Evolutionary conservation across 1,140 invertebrate genomes (phyloP), one percentile per base, ranked within the genome.

Genomic region (Acyrthosiphon pisum): DNA sequence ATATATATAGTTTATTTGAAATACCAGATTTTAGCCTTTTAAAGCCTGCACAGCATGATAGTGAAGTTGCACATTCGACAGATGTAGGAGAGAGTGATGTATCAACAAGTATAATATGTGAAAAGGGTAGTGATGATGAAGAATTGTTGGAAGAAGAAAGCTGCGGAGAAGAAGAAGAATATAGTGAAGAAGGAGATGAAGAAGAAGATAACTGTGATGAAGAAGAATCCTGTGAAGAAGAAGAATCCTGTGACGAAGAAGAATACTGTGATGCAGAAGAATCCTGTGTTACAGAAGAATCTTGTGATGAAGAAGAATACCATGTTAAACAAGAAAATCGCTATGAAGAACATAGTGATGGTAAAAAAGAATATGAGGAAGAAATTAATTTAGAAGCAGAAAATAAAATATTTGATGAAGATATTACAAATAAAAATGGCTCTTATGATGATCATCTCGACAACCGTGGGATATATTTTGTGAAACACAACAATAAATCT

Each of bases 1-100:
- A 93, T 56, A 56, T 93, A 44, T 93, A 37, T 86, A 83, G 84
- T 86, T 93, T 93, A 86, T 93, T 93, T 86, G 35, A 93, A 86
- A 23, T 93, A 93, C 91, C 91, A 41, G 48, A 86, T 14, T 50
- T 93, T 11, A 86, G 91, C 56, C 23, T 30, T 41, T 53, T 93
- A 53, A 93, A 86, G 35, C 22, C 91, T 2, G 1, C 46, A 35
- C 20, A 84, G 9, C 26, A 26, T 53, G 22, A 86, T 41, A 48
- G 53, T 48, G 8, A 44, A 84, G 2, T 23, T 26, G 41, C 30
- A 2, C 37, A 46, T 30, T 44, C 22, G n/a, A 44, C 23, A 89
- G 1, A 56, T 56, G 8, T 30, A 60, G 37, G 35, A 37, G 50
- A 89, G 26, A 89, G 9, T 56, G 46, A 88, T 88, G 46, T 9